Evolutionary conservation across 2,888 invertebrate genomes (phyloP).

Genomic region (Microplitis manilae): DNA sequence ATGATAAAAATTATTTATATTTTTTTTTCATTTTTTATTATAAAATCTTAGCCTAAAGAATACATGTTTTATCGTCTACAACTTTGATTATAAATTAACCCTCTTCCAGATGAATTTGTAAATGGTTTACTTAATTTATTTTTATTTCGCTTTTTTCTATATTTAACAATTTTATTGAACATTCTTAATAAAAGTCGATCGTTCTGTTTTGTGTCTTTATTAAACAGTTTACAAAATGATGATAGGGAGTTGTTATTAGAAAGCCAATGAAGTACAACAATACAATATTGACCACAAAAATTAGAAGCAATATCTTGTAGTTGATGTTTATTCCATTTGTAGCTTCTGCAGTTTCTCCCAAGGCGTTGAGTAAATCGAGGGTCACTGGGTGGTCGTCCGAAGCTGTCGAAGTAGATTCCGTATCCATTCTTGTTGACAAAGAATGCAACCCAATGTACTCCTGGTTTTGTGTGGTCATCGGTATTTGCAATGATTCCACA

Average conservation of each 20-base stretch:
- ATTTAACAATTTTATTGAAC: not conserved
- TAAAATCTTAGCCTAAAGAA: too few species aligned
- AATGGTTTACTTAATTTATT: too few species aligned
- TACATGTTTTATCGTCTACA: too few species aligned
- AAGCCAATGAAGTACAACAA: not conserved
- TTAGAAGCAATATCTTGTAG: constrained; percentile 6
- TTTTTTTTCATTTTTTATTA: too few species aligned
- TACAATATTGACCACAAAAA: constrained; percentile 11
- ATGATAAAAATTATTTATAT: too few species aligned
- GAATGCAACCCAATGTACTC: constrained; percentile 46
- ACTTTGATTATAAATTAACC: too few species aligned
- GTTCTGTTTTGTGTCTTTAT: not conserved
- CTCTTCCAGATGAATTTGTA: too few species aligned
- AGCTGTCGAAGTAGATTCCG: constrained; percentile 42
- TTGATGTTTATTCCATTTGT: not conserved
- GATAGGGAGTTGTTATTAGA: not conserved
- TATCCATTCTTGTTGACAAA: constrained; percentile 31
- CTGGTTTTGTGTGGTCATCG: constrained; percentile 41
- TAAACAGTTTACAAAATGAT: not conserved
- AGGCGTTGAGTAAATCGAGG: not conserved
- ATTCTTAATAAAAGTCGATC: not conserved
- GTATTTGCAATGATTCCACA: constrained; percentile 38
- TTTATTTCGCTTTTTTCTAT: too few species aligned
- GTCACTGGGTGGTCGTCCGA: constrained; percentile 31
- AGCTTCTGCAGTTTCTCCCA: not conserved